These are phyloP conservation scores for Sardina pilchardus DNA, from an alignment of 2,113 vertebrate genomes.

Conservation along the genomic window DNA sequence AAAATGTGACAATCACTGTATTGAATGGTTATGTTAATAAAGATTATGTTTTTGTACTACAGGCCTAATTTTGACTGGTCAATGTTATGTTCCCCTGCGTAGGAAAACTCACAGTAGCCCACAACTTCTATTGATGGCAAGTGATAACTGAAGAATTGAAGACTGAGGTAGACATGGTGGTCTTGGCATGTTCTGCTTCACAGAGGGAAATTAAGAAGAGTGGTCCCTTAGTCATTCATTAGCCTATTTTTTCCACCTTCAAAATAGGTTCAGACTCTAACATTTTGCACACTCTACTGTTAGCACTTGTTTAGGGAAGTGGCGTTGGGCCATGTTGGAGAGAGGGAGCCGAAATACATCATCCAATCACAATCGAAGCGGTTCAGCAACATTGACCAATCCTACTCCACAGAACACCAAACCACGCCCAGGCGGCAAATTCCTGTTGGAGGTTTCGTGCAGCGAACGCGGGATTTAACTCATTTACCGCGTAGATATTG, in stretches of 20 bases:
- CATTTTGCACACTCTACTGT: too few relatives aligned
- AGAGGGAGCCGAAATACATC: neutral
- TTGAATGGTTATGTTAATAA: constrained; percentile 5
- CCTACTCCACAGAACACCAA: neutral
- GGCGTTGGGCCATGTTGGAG: too few relatives aligned
- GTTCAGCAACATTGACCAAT: constrained; percentile 8
- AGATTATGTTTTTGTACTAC: constrained; percentile 19
- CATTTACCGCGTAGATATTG: neutral
- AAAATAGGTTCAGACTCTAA: too few relatives aligned
- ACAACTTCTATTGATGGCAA: too few relatives aligned
- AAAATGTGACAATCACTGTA: constrained; percentile 10
- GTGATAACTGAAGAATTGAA: neutral
- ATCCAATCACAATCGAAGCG: constrained; percentile 16
- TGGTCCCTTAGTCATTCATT: too few relatives aligned
- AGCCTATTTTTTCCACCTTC: too few relatives aligned
- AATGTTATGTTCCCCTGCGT: neutral
- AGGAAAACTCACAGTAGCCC: too few relatives aligned
- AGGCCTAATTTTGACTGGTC: neutral
- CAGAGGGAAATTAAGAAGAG: too few relatives aligned
- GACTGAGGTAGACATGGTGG: neutral
- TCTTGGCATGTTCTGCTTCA: neutral
- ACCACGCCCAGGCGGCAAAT: constrained; percentile 20
- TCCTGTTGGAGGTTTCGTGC: neutral
- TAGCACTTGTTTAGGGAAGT: neutral
- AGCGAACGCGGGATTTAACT: constrained; percentile 1